Percentiles rank a stretch among this genome's conserved stretches.
Evolutionary conservation across 1,140 invertebrate genomes (phyloP).

Genomic region (Scaptodrosophila lebanonensis): DNA sequence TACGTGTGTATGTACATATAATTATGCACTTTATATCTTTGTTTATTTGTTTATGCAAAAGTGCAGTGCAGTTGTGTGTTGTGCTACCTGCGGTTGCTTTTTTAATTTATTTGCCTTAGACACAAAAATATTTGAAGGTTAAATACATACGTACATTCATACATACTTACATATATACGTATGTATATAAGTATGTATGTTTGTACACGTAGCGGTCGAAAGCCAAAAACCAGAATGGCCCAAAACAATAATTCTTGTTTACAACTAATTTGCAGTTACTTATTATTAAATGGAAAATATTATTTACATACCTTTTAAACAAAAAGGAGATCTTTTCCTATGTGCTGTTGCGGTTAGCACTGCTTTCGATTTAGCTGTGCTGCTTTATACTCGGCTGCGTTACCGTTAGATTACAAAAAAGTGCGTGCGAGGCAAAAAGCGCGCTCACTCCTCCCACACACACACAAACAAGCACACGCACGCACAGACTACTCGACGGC

Average conservation of each 20-base stretch:
- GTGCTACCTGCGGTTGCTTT: too few relatives aligned
- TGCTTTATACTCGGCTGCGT: slow-evolving; percentile 58
- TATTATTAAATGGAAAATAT: slow-evolving; percentile 9
- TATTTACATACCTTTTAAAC: slow-evolving; percentile 63
- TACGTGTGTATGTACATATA: background rate
- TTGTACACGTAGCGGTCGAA: too few relatives aligned
- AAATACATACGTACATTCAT: too few relatives aligned
- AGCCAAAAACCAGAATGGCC: too few relatives aligned
- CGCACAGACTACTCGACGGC: slow-evolving; percentile 14
- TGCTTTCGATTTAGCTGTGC: background rate
- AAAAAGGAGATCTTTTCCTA: too few relatives aligned
- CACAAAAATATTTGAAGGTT: slow-evolving; percentile 1
- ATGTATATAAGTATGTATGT: too few relatives aligned
- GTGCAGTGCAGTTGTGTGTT: too few relatives aligned
- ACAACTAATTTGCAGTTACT: too few relatives aligned
- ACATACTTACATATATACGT: too few relatives aligned
- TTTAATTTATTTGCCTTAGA: background rate
- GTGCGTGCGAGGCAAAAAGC: slow-evolving; percentile 56
- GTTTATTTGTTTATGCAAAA: background rate
- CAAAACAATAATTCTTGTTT: too few relatives aligned
- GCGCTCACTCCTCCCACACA: slow-evolving; percentile 21
- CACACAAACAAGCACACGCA: slow-evolving; percentile 7
- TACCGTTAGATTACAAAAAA: slow-evolving; percentile 59
- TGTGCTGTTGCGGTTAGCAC: too few relatives aligned
- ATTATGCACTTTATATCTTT: background rate